Base-by-base conservation (phyloP, 2,113 vertebrate genomes). In the Eidolon helvum region DNA sequence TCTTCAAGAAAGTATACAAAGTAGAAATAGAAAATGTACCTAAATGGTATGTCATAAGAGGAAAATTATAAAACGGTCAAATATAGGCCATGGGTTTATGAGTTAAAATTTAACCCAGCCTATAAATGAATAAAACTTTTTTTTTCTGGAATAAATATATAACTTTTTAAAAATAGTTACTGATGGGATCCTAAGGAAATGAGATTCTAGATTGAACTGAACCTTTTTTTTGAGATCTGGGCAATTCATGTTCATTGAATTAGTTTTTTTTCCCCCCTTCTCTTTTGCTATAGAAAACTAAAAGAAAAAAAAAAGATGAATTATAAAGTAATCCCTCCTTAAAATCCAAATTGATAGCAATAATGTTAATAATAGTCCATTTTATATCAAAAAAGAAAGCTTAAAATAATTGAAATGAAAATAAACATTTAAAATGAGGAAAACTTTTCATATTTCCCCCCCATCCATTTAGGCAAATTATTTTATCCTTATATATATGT, bases 51-150 rank as follows among this genome's bases (percentile, higher is more conserved):
- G 33, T 71, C 22, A 30, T 40, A 87, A 72, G 59, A 82, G 33
- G 16, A 96, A 77, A 63, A 74, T 94, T 55, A 61, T 45, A 86
- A 94, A 91, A 40, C 66, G 72, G 66, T 88, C 55, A 79, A 69
- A 61, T 43, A 91, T 6, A 91, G 26, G 12, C 71, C 26, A 74
- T 69, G 33, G 28, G 28, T 95, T 95, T 90, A 55, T 95, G 28
- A 96, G 63, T 84, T 93, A 26, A 90, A 83, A 88, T 68, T 77
- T 69, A 95, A 95, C 53, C 43, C 3, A 69, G 4, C 78, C 15
- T 90, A 59, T 50, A 87, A 85, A 94, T 83, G 74, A 94, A 95
- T 94, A 90, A 96, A 78, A 93, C 30, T 83, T 72, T 90, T 95
- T 96, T 82, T 45, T 45, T 45, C 10, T 69, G 91, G 6, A 80